phyloP scores from a whole-genome alignment of 2,113 vertebrate genomes.

The Emydura subglobosa region DNA sequence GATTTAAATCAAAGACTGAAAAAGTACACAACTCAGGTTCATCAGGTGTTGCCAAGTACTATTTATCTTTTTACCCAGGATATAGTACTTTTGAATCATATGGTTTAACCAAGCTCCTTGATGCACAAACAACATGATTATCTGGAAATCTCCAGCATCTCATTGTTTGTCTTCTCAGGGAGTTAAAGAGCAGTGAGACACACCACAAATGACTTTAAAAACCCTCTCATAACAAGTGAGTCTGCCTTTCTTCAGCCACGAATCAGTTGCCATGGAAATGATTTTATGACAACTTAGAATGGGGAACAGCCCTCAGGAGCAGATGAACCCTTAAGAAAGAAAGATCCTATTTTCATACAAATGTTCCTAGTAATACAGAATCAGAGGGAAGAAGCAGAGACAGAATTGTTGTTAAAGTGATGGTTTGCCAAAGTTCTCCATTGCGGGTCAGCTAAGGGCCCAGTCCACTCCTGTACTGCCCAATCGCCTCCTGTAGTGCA shows the following conservation, averaged over 20 bases:
- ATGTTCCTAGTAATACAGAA: background rate
- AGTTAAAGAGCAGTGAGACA: background rate
- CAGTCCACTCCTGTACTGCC: background rate
- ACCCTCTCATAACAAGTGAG: background rate
- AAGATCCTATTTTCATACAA: background rate
- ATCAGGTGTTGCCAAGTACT: background rate
- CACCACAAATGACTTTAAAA: background rate
- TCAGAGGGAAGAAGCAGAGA: background rate
- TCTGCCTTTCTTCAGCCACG: background rate
- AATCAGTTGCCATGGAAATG: constrained; percentile 10
- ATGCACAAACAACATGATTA: background rate
- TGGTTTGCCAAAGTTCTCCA: background rate
- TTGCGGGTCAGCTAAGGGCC: background rate
- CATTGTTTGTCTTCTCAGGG: background rate
- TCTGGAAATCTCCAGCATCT: background rate
- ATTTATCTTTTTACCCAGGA: background rate
- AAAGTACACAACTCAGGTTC: background rate
- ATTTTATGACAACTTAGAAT: background rate
- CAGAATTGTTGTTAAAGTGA: background rate
- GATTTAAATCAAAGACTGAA: background rate
- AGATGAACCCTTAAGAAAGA: background rate
- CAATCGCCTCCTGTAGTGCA: background rate
- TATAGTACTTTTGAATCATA: background rate
- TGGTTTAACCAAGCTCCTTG: background rate
- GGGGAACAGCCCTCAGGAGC: background rate